Evolutionary conservation across 2,888 invertebrate species (phyloP).

Genomic region (Pelosia muscerda): DNA sequence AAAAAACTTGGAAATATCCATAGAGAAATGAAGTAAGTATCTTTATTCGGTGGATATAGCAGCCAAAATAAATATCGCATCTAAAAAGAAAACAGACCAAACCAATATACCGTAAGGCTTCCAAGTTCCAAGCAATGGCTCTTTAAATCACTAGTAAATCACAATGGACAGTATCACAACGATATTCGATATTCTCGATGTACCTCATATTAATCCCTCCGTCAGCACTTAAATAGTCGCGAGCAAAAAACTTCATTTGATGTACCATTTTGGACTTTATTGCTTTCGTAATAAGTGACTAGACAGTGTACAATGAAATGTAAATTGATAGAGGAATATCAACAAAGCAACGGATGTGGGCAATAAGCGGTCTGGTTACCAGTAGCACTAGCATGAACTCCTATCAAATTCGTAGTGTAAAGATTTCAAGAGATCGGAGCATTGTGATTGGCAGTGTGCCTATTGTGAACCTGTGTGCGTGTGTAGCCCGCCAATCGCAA

Average conservation of each 20-base stretch:
- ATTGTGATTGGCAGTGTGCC: no score
- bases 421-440: no score
- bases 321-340: slow-evolving; percentile 24
- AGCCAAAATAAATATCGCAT: no score
- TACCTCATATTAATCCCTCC: slow-evolving; percentile 38
- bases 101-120: not conserved
- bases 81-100: no score
- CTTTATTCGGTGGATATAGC: no score
- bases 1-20: no score
- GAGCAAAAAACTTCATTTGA: slow-evolving; percentile 25
- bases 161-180: slow-evolving; percentile 45
- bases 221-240: slow-evolving; percentile 31
- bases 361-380: slow-evolving; percentile 43
- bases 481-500: no score
- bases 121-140: not conserved
- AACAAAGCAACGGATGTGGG: slow-evolving; percentile 51
- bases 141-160: slow-evolving; percentile 24
- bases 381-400: no score
- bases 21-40: no score
- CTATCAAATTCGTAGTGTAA: no score
- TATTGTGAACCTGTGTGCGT: no score
- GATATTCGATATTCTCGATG: slow-evolving; percentile 49
- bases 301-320: not conserved
- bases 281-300: not conserved
- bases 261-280: slow-evolving; percentile 24